phyloP scores from a whole-genome alignment of 2,888 invertebrate species.

The Cheilosia pagana region DNA sequence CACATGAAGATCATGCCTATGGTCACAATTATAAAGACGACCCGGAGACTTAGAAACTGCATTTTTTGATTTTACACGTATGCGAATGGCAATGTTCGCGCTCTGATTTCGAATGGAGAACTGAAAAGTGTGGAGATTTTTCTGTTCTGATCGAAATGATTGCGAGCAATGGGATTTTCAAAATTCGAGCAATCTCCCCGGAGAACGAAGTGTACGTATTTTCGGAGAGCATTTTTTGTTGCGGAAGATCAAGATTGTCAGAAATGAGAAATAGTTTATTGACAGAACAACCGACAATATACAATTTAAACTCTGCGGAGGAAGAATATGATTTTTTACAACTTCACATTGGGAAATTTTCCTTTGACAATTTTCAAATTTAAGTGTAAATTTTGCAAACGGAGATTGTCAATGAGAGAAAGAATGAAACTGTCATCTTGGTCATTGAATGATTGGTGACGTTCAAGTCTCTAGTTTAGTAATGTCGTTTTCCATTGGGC shows the following conservation, averaged over 20 bases:
- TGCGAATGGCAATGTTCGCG: slow-evolving; percentile 47
- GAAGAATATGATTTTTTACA: neutral
- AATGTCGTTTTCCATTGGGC: too few species aligned
- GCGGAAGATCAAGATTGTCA: slow-evolving; percentile 46
- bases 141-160: slow-evolving; percentile 21
- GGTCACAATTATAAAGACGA: slow-evolving; percentile 12
- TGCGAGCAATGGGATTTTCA: neutral
- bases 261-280: too few species aligned
- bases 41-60: slow-evolving; percentile 24
- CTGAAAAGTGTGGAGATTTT: slow-evolving; percentile 46
- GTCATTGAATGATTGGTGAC: too few species aligned
- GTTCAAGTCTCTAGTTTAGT: too few species aligned
- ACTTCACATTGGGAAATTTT: neutral
- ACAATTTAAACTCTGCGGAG: too few species aligned
- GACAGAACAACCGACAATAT: too few species aligned
- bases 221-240: slow-evolving; percentile 38
- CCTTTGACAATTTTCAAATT: too few species aligned
- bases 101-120: slow-evolving; percentile 57
- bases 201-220: neutral
- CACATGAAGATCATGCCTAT: slow-evolving; percentile 38
- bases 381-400: too few species aligned
- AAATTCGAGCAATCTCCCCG: neutral
- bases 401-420: neutral
- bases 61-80: slow-evolving; percentile 28
- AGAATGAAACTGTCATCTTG: too few species aligned